Evolutionary conservation across 2,888 invertebrate species (phyloP).

Genomic region (Holacanthella duospinosa): DNA sequence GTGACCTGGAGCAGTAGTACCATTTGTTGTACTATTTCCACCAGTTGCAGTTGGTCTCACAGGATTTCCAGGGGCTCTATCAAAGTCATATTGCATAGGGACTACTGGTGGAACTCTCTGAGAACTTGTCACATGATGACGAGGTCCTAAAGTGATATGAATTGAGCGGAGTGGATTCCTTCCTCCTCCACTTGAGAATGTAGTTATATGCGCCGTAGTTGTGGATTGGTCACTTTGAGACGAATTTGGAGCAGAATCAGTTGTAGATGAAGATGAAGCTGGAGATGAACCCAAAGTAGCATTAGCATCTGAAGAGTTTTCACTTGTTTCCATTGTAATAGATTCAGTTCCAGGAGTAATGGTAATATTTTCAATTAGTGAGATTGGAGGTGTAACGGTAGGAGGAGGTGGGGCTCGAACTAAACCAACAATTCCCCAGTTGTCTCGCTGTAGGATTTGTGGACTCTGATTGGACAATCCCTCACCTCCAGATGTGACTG

Average conservation of each 20-base stretch:
- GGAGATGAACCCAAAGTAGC: too few species aligned
- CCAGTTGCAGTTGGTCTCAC: neutral
- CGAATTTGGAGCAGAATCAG: conserved; percentile 6
- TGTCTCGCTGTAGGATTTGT: neutral
- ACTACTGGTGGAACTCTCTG: conserved; percentile 25
- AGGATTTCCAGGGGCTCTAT: neutral
- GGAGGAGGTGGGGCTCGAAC: too few species aligned
- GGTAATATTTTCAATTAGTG: too few species aligned
- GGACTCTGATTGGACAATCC: neutral
- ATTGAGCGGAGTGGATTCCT: neutral
- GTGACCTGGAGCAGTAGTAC: too few species aligned
- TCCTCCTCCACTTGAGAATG: neutral
- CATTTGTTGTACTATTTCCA: too few species aligned
- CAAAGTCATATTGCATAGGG: conserved; percentile 30
- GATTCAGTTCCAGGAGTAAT: neutral
- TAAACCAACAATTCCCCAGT: too few species aligned
- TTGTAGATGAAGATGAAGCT: neutral
- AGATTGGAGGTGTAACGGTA: neutral
- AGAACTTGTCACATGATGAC: neutral
- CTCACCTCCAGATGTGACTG: neutral
- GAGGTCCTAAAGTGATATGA: neutral
- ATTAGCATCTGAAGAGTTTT: too few species aligned
- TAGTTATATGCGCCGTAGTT: conserved; percentile 1
- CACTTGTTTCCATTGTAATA: neutral
- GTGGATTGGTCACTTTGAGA: conserved; percentile 8